Evolutionary conservation across 2,113 vertebrate species (phyloP), one percentile per base, ranked within the genome.

Genomic region (Spizaetus ornatus): DNA sequence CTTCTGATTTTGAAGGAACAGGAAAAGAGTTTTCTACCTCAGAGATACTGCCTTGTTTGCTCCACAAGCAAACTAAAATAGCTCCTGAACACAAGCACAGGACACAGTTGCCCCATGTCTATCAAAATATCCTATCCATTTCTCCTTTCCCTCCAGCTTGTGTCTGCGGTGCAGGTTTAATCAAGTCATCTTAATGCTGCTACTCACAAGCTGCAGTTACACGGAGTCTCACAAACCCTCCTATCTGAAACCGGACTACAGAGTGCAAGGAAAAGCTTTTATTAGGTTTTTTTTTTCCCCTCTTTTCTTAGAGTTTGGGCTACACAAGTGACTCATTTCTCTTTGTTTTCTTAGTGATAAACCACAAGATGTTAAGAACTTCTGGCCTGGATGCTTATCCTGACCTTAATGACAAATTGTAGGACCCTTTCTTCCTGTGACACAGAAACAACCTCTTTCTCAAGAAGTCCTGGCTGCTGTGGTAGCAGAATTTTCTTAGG

Each of bases 1-100:
- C 2, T 73, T 90, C 47, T 48, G 9, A 53, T 86, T 77, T 67
- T 89, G 77, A 92, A 67, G 36, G 58, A 78, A 86, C 1, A 20
- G 7, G 13, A 80, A 72, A 81, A 67, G 8, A 43, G 12, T 3
- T 23, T 62, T 92, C 94, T 65, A 27, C 76, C 70, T 83, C 48
- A 69, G 80, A 79, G 40, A 55, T 55, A 48, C 29, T 55, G 10
- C 22, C 63, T 83, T 58, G 10, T 61, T 89, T 90, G 22, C 17
- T 88, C 53, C 84, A 63, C 27, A 80, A 38, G 22, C 70, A 81
- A 90, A 78, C 27, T 89, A 81, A 92, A 95, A 95, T 89, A 92
- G 15, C 20, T 95, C 70, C 77, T 58, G 82, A 67, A 36, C 9
- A 71, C 66, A n/a, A 76, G 21, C 42, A 89, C 43, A 72, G 74